phyloP scores from a whole-genome alignment of 2,797 vertebrate genomes.

The Buceros bicornis region DNA sequence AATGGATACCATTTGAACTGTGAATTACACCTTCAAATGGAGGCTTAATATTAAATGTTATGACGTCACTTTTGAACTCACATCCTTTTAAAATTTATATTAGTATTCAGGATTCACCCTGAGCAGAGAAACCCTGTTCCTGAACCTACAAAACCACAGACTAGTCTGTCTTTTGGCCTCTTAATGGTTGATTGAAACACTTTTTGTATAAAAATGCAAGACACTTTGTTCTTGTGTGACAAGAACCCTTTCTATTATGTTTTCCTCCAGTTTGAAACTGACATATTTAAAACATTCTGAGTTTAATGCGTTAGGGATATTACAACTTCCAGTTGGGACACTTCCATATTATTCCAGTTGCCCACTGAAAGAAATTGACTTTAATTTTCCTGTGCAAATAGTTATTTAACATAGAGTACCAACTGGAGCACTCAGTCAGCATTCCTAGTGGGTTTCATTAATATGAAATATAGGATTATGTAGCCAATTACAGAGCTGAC shows the following conservation, averaged over 20 bases:
- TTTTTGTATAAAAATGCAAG: not conserved
- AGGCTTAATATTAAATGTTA: not conserved
- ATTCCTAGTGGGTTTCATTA: slow-evolving; percentile 58
- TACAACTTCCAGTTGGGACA: not conserved
- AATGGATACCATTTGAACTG: not conserved
- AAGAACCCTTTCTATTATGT: not conserved
- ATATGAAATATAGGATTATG: slow-evolving; percentile 46
- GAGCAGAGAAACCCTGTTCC: not conserved
- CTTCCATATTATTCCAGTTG: not conserved
- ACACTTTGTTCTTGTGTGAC: not conserved
- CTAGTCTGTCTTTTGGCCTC: not conserved
- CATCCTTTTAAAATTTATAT: not conserved
- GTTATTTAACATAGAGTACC: not conserved
- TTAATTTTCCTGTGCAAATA: slow-evolving; percentile 23
- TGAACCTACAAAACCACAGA: not conserved
- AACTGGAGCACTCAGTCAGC: slow-evolving; percentile 1
- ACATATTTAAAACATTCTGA: not conserved
- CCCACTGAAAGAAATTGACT: not conserved
- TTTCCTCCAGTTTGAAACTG: not conserved
- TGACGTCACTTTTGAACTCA: not conserved
- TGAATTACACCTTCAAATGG: not conserved
- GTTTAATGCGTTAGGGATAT: not conserved
- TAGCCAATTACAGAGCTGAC: slow-evolving; percentile 37
- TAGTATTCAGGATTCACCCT: not conserved
- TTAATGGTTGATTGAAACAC: not conserved